Percentiles rank a stretch among this genome's conserved stretches.
Evolutionary conservation across 2,888 invertebrate species (phyloP).

Genomic region (Aporophyla lueneburgensis): DNA sequence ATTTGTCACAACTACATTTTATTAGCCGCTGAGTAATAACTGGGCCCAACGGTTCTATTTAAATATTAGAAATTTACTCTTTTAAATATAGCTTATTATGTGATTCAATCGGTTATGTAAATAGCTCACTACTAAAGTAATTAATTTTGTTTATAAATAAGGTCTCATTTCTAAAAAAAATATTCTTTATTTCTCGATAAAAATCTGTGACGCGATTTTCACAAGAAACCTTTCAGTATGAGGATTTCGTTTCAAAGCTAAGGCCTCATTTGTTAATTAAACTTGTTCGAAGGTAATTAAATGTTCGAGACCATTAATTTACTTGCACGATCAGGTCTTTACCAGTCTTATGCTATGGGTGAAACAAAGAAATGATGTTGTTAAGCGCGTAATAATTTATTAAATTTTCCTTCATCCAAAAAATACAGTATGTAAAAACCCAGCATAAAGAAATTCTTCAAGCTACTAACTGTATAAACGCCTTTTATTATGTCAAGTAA

Average conservation of each 20-base stretch:
- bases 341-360: not conserved
- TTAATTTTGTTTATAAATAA: slow-evolving; percentile 1
- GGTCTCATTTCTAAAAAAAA: not conserved
- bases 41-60: slow-evolving; percentile 2
- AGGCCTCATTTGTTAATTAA: slow-evolving; percentile 24
- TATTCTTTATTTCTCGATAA: not conserved
- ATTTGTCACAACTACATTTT: slow-evolving; percentile 50
- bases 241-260: slow-evolving; percentile 9
- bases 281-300: slow-evolving; percentile 25
- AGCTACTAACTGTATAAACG: slow-evolving; percentile 21
- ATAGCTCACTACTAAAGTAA: slow-evolving; percentile 4
- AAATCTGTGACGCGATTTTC: not conserved
- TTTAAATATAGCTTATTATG: slow-evolving; percentile 14
- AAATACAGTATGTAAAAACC: slow-evolving; percentile 7
- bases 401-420: not conserved
- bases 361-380: not conserved
- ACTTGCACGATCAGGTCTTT: slow-evolving; percentile 3
- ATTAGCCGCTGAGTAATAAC: slow-evolving; percentile 43
- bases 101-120: slow-evolving; percentile 4
- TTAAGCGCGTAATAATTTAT: not conserved
- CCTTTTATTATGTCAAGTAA: slow-evolving; percentile 41
- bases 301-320: slow-evolving; percentile 10
- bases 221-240: not conserved
- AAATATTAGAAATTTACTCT: slow-evolving; percentile 30
- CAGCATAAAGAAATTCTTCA: slow-evolving; percentile 17